Conservation (phyloP, 2,797 vertebrate species). For the Neosilurus mollespiculum region DNA sequence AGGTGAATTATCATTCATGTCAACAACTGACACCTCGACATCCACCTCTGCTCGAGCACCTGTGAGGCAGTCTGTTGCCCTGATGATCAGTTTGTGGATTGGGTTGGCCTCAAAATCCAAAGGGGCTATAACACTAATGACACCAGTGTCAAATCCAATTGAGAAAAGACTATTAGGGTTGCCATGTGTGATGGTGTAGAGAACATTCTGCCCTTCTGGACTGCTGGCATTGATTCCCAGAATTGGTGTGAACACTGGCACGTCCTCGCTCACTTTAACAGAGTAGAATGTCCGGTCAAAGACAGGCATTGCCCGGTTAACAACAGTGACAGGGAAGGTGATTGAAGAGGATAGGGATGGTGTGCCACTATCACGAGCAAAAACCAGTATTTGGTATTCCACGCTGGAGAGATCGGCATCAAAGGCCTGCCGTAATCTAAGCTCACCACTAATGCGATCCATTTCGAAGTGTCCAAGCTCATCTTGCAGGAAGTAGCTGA, state of each 20-base stretch:
- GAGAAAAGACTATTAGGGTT: conserved; percentile 89
- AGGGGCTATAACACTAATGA: conserved; percentile 86
- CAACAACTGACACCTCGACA: conserved; percentile 84
- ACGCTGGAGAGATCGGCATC: conserved; percentile 94
- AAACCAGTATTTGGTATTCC: conserved; percentile 87
- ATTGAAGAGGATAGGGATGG: conserved; percentile 82
- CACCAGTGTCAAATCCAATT: conserved; percentile 94
- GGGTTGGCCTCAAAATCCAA: conserved; percentile 86
- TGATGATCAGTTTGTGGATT: conserved; percentile 83
- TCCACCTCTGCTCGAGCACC: conserved; percentile 91
- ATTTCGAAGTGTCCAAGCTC: conserved; percentile 95
- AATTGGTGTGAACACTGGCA: conserved; percentile 85
- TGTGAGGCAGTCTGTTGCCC: conserved; percentile 92
- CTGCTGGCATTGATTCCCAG: conserved; percentile 94
- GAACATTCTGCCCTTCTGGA: conserved; percentile 94
- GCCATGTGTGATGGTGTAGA: conserved; percentile 93
- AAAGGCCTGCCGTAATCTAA: conserved; percentile 87
- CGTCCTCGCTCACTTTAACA: conserved; percentile 86
- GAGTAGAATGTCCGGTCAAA: conserved; percentile 95
- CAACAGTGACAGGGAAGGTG: conserved; percentile 93
- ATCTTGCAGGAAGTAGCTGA: conserved; percentile 87
- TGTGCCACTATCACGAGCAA: conserved; percentile 87
- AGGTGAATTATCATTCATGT: conserved; percentile 92
- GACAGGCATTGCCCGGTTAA: conserved; percentile 98
- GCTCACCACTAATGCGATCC: conserved; percentile 79